Conservation (phyloP, 1,140 invertebrate species). For the Brachionus manjavacas region DNA sequence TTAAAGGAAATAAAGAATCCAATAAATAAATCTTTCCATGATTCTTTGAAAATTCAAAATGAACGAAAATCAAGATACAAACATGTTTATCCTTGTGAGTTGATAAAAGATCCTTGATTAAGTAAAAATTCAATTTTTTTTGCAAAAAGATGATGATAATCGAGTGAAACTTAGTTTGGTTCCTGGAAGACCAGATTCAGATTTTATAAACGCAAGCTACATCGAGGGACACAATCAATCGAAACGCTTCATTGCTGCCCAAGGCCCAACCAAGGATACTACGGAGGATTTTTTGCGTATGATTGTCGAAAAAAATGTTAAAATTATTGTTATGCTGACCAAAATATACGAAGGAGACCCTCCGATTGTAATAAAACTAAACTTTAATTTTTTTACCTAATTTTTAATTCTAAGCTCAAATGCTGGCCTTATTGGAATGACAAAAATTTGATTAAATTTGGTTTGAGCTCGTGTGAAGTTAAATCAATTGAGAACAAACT, state of each 20-base stretch:
- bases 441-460: slow-evolving; percentile 33
- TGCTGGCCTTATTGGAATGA: slow-evolving; percentile 42
- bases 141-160: slow-evolving; percentile 30
- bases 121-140: not conserved
- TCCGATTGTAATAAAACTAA: not conserved
- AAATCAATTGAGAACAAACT: slow-evolving; percentile 15
- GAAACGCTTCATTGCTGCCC: slow-evolving; percentile 32
- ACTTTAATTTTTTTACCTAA: not conserved
- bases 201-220: slow-evolving; percentile 41
- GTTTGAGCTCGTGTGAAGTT: slow-evolving; percentile 21
- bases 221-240: slow-evolving; percentile 18
- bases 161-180: slow-evolving; percentile 17
- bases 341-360: slow-evolving; percentile 36
- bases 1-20: slow-evolving; percentile 42
- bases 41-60: slow-evolving; percentile 35
- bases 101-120: not conserved
- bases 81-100: slow-evolving; percentile 36
- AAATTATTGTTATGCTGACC: slow-evolving; percentile 29
- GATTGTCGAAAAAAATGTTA: not conserved
- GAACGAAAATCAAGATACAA: slow-evolving; percentile 38
- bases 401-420: slow-evolving; percentile 2
- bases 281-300: slow-evolving; percentile 36
- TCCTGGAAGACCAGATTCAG: slow-evolving; percentile 18
- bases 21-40: slow-evolving; percentile 26
- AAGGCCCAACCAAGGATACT: slow-evolving; percentile 40